These are phyloP conservation scores for Lochmaea crataegi DNA, from an alignment of 2,888 invertebrate species.

Conservation along the genomic window DNA sequence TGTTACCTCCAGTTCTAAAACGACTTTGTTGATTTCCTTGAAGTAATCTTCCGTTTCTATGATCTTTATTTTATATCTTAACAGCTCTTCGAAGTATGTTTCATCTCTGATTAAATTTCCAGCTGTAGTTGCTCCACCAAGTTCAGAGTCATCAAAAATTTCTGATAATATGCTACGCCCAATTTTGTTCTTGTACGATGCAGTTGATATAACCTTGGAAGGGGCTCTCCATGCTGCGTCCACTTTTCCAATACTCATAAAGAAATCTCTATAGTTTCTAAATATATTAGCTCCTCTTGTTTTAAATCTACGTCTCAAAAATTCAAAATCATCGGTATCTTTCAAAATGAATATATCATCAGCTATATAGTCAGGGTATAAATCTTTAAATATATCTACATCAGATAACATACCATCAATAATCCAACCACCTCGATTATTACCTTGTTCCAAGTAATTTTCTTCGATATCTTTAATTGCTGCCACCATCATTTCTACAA, in stretches of 20 bases:
- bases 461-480: constrained; percentile 63
- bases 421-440: constrained; percentile 69
- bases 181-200: constrained; percentile 37
- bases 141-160: constrained; percentile 43
- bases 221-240: constrained; percentile 57
- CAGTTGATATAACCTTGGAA: constrained; percentile 37
- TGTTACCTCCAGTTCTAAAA: constrained; percentile 53
- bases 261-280: constrained; percentile 56
- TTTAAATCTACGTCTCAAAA: constrained; percentile 57
- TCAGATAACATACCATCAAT: constrained; percentile 71
- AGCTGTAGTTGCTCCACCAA: not conserved
- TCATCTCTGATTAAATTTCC: constrained; percentile 28
- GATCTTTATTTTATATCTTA: constrained; percentile 51
- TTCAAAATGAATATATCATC: constrained; percentile 70
- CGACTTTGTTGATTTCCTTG: constrained; percentile 43
- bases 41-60: constrained; percentile 51
- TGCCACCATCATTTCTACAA: constrained; percentile 63
- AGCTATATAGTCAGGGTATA: constrained; percentile 67
- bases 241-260: constrained; percentile 51
- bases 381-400: constrained; percentile 65
- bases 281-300: constrained; percentile 51
- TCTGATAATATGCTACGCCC: constrained; percentile 44
- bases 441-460: constrained; percentile 56
- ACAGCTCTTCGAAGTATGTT: constrained; percentile 47
- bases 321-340: constrained; percentile 65